Evolutionary conservation across 1,140 invertebrate genomes (phyloP), one percentile per base, ranked within the genome.

Genomic region (Eupeodes corollae): DNA sequence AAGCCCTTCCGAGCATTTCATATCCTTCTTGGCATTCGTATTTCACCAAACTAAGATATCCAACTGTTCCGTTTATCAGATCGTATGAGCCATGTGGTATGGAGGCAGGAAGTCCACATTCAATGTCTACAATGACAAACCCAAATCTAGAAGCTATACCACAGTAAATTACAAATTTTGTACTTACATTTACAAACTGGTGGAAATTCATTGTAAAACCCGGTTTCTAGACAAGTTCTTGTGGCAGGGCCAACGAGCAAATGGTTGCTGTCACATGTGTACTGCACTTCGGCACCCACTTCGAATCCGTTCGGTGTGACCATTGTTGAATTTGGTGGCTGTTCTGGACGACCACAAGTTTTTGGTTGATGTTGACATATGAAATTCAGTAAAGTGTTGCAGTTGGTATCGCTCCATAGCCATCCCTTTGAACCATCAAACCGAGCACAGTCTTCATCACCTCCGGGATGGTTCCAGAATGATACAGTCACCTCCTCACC

Each of bases 381-480:
- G 68, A 86, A 94, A 71, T 94, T 92, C 18, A 93, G 72, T 50
- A 79, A 78, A 6, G 83, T 78, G 47, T 83, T 81, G 68, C 91
- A 95, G 64, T 91, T 85, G 12, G 89, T 93, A 58, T 92, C 89
- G 1, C 87, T 89, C 91, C 91, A 95, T 0, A 95, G 77, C 90
- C 90, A 95, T 11, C 91, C 90, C 67, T 89, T 90, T 55, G 86
- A 86, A 48, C 91, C 91, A 64, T 94, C 91, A 64, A 91, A 94
- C 34, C 89, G 69, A 5, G 90, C 88, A 60, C 91, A 95, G 53
- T 89, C 85, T 44, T 90, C 86, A 47, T 80, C 79, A 2, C 81
- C 84, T 6, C 85, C 84, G 0, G 87, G 87, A 33, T 86, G 69
- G 70, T 89, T 92, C 91, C 91, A 95, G 67, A 95, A 95, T 0